These are phyloP conservation scores for Cheilosia variabilis DNA, from an alignment of 2,888 invertebrate genomes.

Conservation along the genomic window DNA sequence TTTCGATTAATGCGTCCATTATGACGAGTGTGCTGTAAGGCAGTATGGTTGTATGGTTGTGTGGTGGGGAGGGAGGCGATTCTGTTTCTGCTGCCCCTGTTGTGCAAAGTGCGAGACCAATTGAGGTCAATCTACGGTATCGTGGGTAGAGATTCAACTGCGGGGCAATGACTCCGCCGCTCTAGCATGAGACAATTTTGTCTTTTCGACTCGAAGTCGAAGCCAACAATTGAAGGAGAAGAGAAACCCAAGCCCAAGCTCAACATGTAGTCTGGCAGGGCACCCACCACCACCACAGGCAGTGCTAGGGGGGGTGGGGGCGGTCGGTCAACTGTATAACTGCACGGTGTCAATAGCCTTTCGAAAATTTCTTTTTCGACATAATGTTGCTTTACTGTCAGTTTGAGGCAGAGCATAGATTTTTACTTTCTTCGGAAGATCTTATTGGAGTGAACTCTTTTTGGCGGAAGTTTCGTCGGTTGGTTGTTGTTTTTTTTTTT, in stretches of 20 bases:
- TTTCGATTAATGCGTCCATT: constrained; percentile 73
- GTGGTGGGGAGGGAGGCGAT: neutral
- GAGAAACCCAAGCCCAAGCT: constrained; percentile 43
- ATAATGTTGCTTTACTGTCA: constrained; percentile 75
- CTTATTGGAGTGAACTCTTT: constrained; percentile 43
- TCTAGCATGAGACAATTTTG: constrained; percentile 41
- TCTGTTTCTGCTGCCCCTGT: constrained; percentile 39
- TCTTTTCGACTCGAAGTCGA: constrained; percentile 37
- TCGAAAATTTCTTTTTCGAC: constrained; percentile 65
- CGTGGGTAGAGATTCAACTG: constrained; percentile 39
- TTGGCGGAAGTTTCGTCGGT: neutral
- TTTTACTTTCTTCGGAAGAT: constrained; percentile 59
- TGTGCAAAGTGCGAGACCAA: constrained; percentile 23
- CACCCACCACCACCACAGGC: neutral
- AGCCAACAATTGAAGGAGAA: constrained; percentile 57
- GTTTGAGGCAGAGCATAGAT: constrained; percentile 38
- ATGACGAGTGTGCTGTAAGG: constrained; percentile 42
- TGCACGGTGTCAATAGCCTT: constrained; percentile 70
- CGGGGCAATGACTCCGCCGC: constrained; percentile 63
- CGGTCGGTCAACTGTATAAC: constrained; percentile 47
- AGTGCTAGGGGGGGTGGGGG: neutral
- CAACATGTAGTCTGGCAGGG: neutral
- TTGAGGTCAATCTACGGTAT: constrained; percentile 61
- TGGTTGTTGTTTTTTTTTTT: constrained; percentile 9
- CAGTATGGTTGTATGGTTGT: neutral